Evolutionary conservation across 2,113 vertebrate genomes (phyloP).

Genomic region (Piliocolobus tephrosceles): DNA sequence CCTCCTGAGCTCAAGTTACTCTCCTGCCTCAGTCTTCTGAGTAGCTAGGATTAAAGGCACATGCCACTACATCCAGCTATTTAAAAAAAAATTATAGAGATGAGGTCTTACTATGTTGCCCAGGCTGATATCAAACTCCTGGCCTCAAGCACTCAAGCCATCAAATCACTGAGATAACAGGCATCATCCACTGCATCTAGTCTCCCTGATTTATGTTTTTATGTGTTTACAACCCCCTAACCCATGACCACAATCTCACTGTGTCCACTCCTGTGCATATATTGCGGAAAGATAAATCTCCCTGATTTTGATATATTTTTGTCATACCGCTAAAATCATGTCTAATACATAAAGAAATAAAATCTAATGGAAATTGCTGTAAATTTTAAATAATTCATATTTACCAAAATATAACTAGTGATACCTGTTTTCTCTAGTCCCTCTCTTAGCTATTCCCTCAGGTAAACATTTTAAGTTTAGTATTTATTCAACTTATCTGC

Average conservation of each 20-base stretch:
- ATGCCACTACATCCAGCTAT: neutral
- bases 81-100: neutral
- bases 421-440: neutral
- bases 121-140: neutral
- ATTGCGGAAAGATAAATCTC: neutral
- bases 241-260: neutral
- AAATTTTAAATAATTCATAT: neutral
- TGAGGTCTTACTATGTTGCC: neutral
- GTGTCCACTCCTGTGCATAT: neutral
- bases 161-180: neutral
- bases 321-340: neutral
- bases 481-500: neutral
- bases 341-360: neutral
- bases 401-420: neutral
- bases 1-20: neutral
- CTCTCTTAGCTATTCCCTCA: neutral
- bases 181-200: neutral
- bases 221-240: neutral
- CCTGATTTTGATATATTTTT: neutral
- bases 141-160: neutral
- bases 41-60: neutral
- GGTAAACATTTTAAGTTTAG: neutral
- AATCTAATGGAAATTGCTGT: neutral
- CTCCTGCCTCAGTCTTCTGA: neutral
- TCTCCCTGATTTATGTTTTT: neutral